Conservation (phyloP, 2,888 invertebrate species). For the Leucozona laternaria region DNA sequence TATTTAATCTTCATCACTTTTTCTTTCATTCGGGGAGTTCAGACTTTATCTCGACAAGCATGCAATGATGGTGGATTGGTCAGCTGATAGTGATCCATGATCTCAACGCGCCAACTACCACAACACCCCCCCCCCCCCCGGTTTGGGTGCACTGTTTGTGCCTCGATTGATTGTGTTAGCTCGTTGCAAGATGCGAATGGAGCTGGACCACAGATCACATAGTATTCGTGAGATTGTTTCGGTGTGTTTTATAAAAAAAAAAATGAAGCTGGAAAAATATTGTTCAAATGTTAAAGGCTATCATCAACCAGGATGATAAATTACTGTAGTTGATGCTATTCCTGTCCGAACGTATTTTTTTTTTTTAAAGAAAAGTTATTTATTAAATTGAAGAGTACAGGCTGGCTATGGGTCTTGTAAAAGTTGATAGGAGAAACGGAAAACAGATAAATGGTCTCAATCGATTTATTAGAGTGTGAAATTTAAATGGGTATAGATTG, state of each 20-base stretch:
- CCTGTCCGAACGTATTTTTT: constrained; percentile 45
- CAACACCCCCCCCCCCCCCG: not conserved
- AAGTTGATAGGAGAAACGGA: constrained; percentile 37
- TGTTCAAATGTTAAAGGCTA: constrained; percentile 75
- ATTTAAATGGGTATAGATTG: constrained; percentile 30
- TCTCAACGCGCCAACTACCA: constrained; percentile 33
- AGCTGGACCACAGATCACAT: constrained; percentile 23
- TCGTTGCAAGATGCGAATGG: constrained; percentile 1
- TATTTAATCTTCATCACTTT: constrained; percentile 75
- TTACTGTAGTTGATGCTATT: constrained; percentile 65
- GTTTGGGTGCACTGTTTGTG: constrained; percentile 7
- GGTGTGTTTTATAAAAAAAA: constrained; percentile 34
- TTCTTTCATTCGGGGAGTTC: constrained; percentile 57
- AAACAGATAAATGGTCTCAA: constrained; percentile 32
- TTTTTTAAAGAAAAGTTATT: constrained; percentile 56
- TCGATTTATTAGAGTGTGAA: constrained; percentile 61
- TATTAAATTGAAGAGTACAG: constrained; percentile 68
- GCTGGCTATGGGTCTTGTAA: not conserved
- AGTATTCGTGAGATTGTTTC: constrained; percentile 5
- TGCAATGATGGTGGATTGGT: constrained; percentile 60
- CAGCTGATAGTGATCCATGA: constrained; percentile 70
- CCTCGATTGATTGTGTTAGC: not conserved
- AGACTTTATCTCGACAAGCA: constrained; percentile 60
- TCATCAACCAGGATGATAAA: constrained; percentile 71
- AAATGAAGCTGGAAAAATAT: constrained; percentile 68